phyloP scores from a whole-genome alignment of 37 sponge, comb jelly and placozoan species.

The Aplysina aerophoba region DNA sequence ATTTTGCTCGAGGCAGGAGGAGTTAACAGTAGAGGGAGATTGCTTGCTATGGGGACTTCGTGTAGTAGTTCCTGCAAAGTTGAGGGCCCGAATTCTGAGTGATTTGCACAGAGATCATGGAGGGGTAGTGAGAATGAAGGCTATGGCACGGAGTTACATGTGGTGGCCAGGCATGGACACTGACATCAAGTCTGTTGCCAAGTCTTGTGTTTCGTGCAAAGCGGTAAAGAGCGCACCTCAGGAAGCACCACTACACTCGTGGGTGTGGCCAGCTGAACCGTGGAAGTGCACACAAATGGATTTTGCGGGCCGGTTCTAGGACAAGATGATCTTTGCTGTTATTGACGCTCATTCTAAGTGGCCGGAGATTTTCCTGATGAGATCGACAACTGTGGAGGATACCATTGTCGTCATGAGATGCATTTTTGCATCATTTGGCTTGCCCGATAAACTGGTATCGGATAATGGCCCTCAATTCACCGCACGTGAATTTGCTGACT shows the following conservation, averaged over 20 bases:
- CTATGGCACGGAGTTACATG: constrained; percentile 7
- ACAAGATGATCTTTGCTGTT: neutral
- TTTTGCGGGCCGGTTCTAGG: constrained; percentile 12
- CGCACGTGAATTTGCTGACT: neutral
- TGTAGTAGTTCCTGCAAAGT: constrained; percentile 9
- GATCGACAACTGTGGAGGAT: neutral
- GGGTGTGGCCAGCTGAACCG: constrained; percentile 16
- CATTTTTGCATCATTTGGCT: neutral
- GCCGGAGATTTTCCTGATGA: neutral
- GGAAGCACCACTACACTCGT: constrained; percentile 8
- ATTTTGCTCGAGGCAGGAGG: neutral
- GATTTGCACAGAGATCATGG: constrained; percentile 12
- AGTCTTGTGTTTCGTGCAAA: neutral
- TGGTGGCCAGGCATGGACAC: constrained; percentile 30
- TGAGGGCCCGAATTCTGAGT: neutral
- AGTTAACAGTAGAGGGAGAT: constrained; percentile 9
- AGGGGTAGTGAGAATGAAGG: constrained; percentile 16
- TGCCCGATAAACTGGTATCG: constrained; percentile 8
- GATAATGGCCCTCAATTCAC: constrained; percentile 18
- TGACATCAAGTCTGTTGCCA: neutral
- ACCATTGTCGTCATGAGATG: neutral
- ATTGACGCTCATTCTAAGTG: neutral
- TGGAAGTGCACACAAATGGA: constrained; percentile 13
- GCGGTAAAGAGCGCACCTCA: neutral
- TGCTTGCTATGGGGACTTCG: neutral